Conservation (phyloP, 2,797 vertebrate species). For the Lepus townsendii region DNA sequence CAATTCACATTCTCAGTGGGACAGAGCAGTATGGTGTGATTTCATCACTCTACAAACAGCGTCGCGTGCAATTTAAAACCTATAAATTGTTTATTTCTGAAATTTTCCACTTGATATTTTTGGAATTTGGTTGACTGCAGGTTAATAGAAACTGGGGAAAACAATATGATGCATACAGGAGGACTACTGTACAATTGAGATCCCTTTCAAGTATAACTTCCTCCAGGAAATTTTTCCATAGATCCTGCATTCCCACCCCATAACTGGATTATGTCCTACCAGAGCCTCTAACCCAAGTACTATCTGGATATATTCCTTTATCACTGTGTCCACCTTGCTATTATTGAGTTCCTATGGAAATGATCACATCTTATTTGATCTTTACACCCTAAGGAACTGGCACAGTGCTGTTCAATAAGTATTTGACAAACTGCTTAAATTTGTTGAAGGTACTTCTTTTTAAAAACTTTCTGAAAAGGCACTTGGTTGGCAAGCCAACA, state of each 20-base stretch:
- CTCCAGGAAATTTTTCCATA: neutral
- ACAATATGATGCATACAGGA: neutral
- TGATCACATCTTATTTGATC: neutral
- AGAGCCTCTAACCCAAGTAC: neutral
- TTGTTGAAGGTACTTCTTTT: neutral
- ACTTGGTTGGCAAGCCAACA: neutral
- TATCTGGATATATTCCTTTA: neutral
- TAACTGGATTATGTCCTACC: neutral
- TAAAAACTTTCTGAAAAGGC: neutral
- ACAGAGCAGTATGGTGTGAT: neutral
- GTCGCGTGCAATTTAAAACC: neutral
- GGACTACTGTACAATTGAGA: neutral
- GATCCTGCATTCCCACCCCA: neutral
- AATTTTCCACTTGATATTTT: neutral
- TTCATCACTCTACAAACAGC: neutral
- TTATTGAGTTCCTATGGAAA: neutral
- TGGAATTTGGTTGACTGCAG: neutral
- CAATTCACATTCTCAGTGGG: neutral
- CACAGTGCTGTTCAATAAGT: neutral
- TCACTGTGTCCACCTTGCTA: neutral
- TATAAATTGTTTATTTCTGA: neutral
- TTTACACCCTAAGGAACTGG: neutral
- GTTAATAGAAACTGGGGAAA: neutral
- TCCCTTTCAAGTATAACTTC: neutral
- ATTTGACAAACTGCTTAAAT: neutral